Conservation (phyloP, 2,797 vertebrate species). For the Limosa lapponica region DNA sequence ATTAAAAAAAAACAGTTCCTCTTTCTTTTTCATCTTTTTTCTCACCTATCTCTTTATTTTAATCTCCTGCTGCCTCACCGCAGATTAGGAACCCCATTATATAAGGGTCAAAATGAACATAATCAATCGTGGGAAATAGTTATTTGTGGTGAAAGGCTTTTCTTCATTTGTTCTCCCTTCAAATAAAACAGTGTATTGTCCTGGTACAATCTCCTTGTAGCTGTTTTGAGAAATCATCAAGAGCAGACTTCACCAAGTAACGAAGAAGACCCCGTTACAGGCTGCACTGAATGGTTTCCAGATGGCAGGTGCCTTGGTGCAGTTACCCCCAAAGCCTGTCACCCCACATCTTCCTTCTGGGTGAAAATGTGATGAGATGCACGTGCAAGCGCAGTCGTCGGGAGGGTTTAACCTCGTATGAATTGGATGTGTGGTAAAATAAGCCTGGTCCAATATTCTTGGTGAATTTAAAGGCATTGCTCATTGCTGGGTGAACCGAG, state of each 20-base stretch:
- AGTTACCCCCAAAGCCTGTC: not conserved
- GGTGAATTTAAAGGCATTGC: not conserved
- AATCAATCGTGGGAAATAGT: not conserved
- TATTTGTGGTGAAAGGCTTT: no score
- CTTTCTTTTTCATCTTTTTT: not conserved
- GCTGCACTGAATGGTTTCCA: not conserved
- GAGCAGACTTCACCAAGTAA: not conserved
- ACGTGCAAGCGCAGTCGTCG: accelerated
- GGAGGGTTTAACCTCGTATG: not conserved
- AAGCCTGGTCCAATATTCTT: not conserved
- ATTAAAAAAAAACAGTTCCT: not conserved
- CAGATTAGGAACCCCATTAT: not conserved
- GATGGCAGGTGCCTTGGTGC: not conserved
- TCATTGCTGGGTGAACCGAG: accelerated
- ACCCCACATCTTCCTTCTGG: not conserved
- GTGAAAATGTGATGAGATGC: not conserved
- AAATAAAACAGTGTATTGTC: not conserved
- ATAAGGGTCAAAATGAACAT: not conserved
- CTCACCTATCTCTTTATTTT: not conserved
- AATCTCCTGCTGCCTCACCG: not conserved
- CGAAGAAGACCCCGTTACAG: not conserved
- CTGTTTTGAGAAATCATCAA: not conserved
- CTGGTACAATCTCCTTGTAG: not conserved
- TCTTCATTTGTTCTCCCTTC: not conserved
- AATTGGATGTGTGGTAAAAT: not conserved